These are phyloP conservation scores for Caenorhabditis elegans DNA, from an alignment of 1,140 invertebrate genomes.

Conservation along the genomic window WBcel235 BX284603.4:5596501-5597000, in stretches of 20 bases:
- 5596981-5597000: background rate
- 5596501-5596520: conserved; percentile 50
- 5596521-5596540: conserved; percentile 64
- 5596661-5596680: too few species aligned
- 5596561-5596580: too few species aligned
- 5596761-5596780: conserved; percentile 60
- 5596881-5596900: conserved; percentile 50
- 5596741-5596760: conserved; percentile 38
- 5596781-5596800: conserved; percentile 63
- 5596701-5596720: conserved; percentile 60
- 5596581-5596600: too few species aligned
- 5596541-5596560: conserved; percentile 53
- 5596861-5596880: conserved; percentile 49
- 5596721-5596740: conserved; percentile 60
- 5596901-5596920: conserved; percentile 59
- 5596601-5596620: too few species aligned
- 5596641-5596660: too few species aligned
- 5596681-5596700: too few species aligned
- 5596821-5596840: conserved; percentile 62
- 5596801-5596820: conserved; percentile 61
- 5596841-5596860: conserved; percentile 54
- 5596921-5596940: conserved; percentile 42
- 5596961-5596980: background rate
- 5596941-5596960: conserved; percentile 37
- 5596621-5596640: too few species aligned